Conservation (phyloP, 2,888 invertebrate genomes). For the Xanthorhoe designata region DNA sequence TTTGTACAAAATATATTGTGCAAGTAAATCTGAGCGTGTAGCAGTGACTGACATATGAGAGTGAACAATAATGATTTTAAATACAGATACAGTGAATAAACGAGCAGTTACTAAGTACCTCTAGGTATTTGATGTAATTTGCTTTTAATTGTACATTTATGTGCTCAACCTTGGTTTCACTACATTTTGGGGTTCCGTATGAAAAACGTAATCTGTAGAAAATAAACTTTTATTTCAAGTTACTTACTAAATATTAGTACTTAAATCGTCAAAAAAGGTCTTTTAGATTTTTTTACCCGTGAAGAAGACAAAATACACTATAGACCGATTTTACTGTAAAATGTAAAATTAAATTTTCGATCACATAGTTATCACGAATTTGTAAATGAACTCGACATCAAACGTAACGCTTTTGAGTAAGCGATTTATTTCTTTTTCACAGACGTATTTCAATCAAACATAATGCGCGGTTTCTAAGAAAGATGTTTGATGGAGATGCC, state of each 20-base stretch:
- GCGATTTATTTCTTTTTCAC: constrained; percentile 11
- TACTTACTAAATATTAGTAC: no score
- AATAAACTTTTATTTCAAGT: no score
- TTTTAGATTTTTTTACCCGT: not conserved
- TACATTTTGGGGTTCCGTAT: constrained; percentile 52
- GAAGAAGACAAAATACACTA: not conserved
- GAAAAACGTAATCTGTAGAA: not conserved
- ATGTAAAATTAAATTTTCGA: not conserved
- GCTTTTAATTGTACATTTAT: constrained; percentile 60
- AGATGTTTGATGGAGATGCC: constrained; percentile 7
- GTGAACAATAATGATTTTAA: constrained; percentile 23
- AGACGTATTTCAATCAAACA: constrained; percentile 8
- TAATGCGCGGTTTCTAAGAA: constrained; percentile 4
- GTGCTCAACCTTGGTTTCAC: constrained; percentile 59
- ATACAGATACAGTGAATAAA: constrained; percentile 41
- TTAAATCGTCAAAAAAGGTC: no score
- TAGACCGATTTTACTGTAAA: not conserved
- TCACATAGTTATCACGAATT: not conserved
- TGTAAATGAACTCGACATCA: constrained; percentile 9
- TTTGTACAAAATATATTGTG: not conserved
- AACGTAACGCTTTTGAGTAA: constrained; percentile 2
- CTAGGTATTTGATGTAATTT: constrained; percentile 55
- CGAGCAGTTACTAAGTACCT: constrained; percentile 41
- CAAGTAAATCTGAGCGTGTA: not conserved
- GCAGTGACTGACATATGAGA: constrained; percentile 2